phyloP scores from a whole-genome alignment of 2,113 vertebrate genomes.

The Sinocyclocheilus maitianheensis region DNA sequence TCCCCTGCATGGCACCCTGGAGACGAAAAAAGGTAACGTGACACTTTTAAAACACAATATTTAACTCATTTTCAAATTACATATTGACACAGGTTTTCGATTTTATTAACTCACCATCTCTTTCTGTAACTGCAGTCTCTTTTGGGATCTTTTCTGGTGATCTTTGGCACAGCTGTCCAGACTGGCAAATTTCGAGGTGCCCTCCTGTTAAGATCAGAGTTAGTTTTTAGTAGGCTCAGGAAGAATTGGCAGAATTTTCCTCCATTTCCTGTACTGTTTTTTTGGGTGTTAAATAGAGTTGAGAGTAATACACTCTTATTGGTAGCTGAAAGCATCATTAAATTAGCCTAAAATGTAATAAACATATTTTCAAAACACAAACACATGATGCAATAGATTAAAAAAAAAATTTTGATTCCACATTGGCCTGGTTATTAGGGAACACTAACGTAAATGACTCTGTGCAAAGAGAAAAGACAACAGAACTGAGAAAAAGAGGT shows the following conservation, averaged over 20 bases:
- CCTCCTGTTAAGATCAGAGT: slow-evolving; percentile 79
- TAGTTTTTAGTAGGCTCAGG: background rate
- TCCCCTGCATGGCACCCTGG: slow-evolving; percentile 93
- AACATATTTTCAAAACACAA: background rate
- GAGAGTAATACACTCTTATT: background rate
- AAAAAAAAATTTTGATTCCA: background rate
- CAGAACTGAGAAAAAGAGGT: background rate
- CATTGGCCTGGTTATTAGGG: background rate
- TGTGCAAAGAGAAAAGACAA: background rate
- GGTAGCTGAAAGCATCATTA: background rate
- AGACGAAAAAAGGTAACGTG: background rate
- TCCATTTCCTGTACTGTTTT: background rate
- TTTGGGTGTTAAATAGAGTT: background rate
- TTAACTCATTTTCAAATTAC: background rate
- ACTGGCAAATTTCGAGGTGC: slow-evolving; percentile 94
- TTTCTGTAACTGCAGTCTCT: slow-evolving; percentile 88
- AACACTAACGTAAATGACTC: background rate
- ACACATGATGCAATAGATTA: background rate
- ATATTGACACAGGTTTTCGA: too few species aligned
- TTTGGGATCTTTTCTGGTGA: slow-evolving; percentile 92
- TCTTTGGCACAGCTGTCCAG: slow-evolving; percentile 91
- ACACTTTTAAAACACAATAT: background rate
- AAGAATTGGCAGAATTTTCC: background rate
- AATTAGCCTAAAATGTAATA: background rate
- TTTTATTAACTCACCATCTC: slow-evolving; percentile 80